phyloP scores from a whole-genome alignment of 1,140 invertebrate species.

The Calosoma granatense region DNA sequence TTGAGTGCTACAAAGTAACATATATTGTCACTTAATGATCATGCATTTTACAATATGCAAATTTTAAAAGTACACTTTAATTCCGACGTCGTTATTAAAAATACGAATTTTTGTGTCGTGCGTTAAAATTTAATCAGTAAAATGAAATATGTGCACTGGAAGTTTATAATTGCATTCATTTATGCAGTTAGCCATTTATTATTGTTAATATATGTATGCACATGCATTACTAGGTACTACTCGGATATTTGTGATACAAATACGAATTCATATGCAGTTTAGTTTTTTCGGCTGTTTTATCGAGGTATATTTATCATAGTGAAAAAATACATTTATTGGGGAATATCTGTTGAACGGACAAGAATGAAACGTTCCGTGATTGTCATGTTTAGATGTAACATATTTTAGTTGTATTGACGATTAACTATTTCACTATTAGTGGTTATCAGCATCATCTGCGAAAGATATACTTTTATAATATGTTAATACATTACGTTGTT shows the following conservation, averaged over 20 bases:
- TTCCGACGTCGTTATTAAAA: neutral
- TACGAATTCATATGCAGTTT: too few species aligned
- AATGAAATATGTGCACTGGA: neutral
- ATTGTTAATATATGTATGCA: neutral
- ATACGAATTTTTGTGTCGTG: neutral
- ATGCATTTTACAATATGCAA: neutral
- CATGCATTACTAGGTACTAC: neutral
- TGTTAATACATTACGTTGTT: too few species aligned
- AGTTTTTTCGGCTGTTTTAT: too few species aligned
- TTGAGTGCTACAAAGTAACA: neutral
- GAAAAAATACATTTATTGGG: too few species aligned
- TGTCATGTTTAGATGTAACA: too few species aligned
- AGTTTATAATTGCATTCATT: neutral
- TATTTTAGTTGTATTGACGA: too few species aligned
- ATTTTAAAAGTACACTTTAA: neutral
- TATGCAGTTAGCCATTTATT: neutral
- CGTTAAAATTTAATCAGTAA: neutral
- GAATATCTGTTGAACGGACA: too few species aligned
- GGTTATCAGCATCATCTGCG: too few species aligned
- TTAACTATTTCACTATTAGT: too few species aligned
- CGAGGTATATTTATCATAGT: too few species aligned
- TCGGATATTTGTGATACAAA: neutral
- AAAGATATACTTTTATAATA: too few species aligned
- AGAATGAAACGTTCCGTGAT: too few species aligned
- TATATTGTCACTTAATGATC: neutral